Evolutionary conservation across 1,140 invertebrate species (phyloP), one percentile per base, ranked within the genome.

Genomic region (Hylyphantes graminicola): DNA sequence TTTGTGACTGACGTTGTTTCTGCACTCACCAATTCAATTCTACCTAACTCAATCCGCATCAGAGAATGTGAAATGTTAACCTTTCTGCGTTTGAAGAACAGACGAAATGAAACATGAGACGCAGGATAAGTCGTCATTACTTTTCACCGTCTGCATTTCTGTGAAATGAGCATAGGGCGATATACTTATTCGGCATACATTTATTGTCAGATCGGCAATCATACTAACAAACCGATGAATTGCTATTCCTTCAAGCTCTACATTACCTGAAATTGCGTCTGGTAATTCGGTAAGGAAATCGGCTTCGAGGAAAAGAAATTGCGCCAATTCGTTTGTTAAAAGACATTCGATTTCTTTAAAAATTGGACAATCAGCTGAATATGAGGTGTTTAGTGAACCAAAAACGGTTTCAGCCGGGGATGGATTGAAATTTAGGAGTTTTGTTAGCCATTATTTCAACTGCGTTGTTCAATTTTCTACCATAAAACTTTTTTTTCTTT

Each of bases 71-170:
- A 17, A 35, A 74, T 11, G 54, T 70, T 77, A 19, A 13, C 19
- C 35, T 3, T 64, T 19, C 35, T n/a, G 19, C 86, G 72, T 35
- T 13, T 0, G 51, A 86, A 21, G 68, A 86, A 86, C 6, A 78
- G 35, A 51, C 59, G 15, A 63, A 10, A 53, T 50, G 9, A 64
- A 35, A 15, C 35, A 13, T 61, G 8, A 0, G 13, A 21, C 57
- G 61, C 61, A 75, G 55, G 50, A 75, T 50, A 75, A 0, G 35
- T 75, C 50, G 15, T 13, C 0, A 48, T 10, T 70, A 68, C 51
- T 68, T 50, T 15, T 51, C 11, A 0, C 67, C 17, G 73, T 1
- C 15, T 61, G 15, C 73, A 13, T 75, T 75, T 75, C 13, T 0
- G 35, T 63, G 19, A 21, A 13, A 63, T 9, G 21, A 11, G 21